Conservation (phyloP, 2,797 vertebrate species). For the Lepus oiostolus region DNA sequence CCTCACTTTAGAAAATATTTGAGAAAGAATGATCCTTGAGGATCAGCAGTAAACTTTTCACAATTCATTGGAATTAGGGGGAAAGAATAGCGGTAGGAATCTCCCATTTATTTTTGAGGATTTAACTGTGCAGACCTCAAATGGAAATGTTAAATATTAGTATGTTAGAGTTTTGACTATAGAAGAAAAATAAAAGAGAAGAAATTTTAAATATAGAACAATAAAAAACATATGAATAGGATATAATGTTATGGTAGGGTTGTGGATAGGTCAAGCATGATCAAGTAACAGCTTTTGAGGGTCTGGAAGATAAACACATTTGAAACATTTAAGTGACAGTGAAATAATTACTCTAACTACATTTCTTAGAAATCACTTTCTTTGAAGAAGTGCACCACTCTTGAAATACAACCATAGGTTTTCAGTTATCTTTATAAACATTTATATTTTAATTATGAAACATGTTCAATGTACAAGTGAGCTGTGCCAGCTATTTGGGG, state of each 20-base stretch:
- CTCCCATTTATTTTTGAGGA: background rate
- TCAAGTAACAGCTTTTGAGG: background rate
- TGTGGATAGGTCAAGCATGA: background rate
- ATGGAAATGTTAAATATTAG: background rate
- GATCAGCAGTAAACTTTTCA: background rate
- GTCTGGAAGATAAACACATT: background rate
- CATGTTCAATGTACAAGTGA: background rate
- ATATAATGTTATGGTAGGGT: background rate
- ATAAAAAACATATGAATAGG: background rate
- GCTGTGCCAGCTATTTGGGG: background rate
- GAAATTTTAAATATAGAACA: background rate
- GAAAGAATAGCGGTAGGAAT: background rate
- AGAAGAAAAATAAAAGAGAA: background rate
- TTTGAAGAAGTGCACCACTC: background rate
- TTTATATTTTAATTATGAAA: background rate
- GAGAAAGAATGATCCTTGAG: background rate
- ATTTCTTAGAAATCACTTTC: background rate
- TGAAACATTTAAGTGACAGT: background rate
- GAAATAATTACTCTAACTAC: background rate
- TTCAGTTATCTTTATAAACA: background rate
- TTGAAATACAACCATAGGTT: background rate
- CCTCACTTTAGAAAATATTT: background rate
- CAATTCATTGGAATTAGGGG: background rate
- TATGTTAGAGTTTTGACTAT: background rate
- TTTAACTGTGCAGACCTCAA: constrained; percentile 16